Conservation (phyloP, 1,140 invertebrate genomes). For the Trichoplusia ni region DNA sequence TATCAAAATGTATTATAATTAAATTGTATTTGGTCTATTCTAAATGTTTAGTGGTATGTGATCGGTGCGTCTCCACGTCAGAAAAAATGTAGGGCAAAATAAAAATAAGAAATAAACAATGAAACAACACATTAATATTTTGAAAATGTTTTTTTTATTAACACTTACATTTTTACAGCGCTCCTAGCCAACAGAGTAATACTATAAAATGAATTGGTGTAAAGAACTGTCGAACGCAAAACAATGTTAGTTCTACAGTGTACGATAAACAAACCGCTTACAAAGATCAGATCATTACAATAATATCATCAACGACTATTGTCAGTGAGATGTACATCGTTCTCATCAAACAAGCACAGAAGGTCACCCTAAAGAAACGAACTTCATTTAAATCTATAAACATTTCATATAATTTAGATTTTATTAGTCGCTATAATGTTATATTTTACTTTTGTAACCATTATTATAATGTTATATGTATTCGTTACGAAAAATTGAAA, state of each 20-base stretch:
- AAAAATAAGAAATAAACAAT: conserved; percentile 44
- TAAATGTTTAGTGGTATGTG: too few species aligned
- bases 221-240: conserved; percentile 80
- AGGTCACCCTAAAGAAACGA: conserved; percentile 77
- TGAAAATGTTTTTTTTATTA: conserved; percentile 82
- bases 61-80: too few species aligned
- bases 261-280: conserved; percentile 76
- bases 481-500: conserved; percentile 77
- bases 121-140: conserved; percentile 77
- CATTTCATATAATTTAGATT: conserved; percentile 81
- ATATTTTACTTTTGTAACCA: conserved; percentile 80
- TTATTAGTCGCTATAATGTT: conserved; percentile 81
- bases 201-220: conserved; percentile 80
- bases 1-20: too few species aligned
- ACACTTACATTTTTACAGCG: conserved; percentile 82
- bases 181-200: conserved; percentile 81
- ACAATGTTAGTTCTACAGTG: conserved; percentile 79
- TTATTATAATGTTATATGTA: conserved; percentile 80
- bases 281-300: conserved; percentile 71
- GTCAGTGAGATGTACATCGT: conserved; percentile 72
- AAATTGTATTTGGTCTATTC: too few species aligned
- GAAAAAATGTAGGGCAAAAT: background rate
- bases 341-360: conserved; percentile 73
- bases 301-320: conserved; percentile 74
- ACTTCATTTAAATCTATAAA: conserved; percentile 80